Evolutionary conservation across 1,140 invertebrate species (phyloP), one percentile per base, ranked within the genome.

Genomic region (Hyles vespertilio): DNA sequence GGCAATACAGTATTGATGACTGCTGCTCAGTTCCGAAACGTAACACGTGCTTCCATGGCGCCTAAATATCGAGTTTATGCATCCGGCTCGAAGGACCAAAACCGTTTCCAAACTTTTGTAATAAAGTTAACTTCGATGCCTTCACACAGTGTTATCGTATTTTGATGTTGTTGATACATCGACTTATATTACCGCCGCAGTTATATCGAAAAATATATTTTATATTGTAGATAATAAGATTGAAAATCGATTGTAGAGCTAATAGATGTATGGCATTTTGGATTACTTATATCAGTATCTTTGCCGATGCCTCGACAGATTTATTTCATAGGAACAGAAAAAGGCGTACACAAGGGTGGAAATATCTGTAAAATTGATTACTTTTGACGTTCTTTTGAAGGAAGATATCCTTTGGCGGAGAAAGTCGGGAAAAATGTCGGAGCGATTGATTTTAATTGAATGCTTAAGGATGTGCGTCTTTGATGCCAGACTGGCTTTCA

Each of bases 361-460:
- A 59, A 67, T 86, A 84, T 87, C 84, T 87, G 81, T 81, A 79
- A 85, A 85, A 87, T 87, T 87, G 82, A 87, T 87, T 86, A 87
- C 74, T 68, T 87, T 81, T 82, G 70, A 77, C 79, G 82, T 83
- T 58, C 79, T 81, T 85, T 87, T 85, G 78, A 22, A 22, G 22
- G 22, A 22, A 22, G 22, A 85, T 74, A 72, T 63, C 69, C 65
- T 67, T 51, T 33, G 32, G 34, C n/a, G 8, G 50, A 34, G 10
- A 32, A 32, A 32, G 33, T 12, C 34, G 50, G 50, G 34, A 51
- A 51, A 33, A 48, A 48, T 22, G 46, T 22, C 5, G 22, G 22
- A 48, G 47, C 69, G 71, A 80, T 82, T 63, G 81, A 71, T 75
- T 76, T 75, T 82, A 84, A 84, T 84, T 84, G 75, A 82, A 82